phyloP scores from a whole-genome alignment of 2,888 invertebrate genomes.

The Nemotelus nigrinus region DNA sequence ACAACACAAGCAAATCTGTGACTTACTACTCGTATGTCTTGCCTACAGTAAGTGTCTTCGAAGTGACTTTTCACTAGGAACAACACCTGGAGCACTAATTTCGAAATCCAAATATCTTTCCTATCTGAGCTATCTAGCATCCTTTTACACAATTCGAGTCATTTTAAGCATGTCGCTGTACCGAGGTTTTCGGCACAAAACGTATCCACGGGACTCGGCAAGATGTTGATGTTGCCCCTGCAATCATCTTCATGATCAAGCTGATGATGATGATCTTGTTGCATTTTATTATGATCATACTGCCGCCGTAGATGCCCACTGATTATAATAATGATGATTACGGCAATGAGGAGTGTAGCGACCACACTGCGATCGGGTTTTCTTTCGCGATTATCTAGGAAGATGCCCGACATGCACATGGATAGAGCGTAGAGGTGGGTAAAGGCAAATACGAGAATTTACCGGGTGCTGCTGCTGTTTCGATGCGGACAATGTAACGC shows the following conservation, averaged over 20 bases:
- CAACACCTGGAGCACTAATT: no score
- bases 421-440: background rate
- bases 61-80: no score
- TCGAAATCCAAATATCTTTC: no score
- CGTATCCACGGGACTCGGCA: background rate
- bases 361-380: slow-evolving; percentile 37
- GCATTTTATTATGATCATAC: slow-evolving; percentile 48
- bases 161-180: no score
- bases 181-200: slow-evolving; percentile 5
- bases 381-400: slow-evolving; percentile 33
- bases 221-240: slow-evolving; percentile 9
- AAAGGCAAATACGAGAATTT: slow-evolving; percentile 24
- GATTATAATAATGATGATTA: slow-evolving; percentile 50
- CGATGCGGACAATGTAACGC: background rate
- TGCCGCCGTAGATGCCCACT: slow-evolving; percentile 46
- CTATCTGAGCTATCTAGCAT: no score
- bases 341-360: slow-evolving; percentile 38
- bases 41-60: no score
- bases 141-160: no score
- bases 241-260: slow-evolving; percentile 38
- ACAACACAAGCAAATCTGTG: no score
- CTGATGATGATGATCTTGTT: slow-evolving; percentile 49
- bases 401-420: slow-evolving; percentile 15
- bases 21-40: no score
- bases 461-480: slow-evolving; percentile 10